Percentiles rank a stretch among this genome's conserved stretches.
Conservation (phyloP, 1,140 invertebrate genomes). For the Drosophila micromelanica region DNA sequence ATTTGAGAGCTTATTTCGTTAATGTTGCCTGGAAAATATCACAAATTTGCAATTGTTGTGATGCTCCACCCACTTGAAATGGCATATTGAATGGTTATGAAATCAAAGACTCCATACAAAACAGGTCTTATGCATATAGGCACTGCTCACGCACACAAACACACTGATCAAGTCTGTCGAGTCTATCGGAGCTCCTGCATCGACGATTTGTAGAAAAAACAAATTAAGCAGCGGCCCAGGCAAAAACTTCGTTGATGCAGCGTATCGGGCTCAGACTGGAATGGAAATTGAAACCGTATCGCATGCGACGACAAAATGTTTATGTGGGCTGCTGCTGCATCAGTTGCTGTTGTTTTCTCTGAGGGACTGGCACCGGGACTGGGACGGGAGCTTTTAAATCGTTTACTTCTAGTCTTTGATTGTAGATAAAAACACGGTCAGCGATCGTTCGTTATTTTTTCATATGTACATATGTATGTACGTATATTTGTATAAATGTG, state of each 20-base stretch:
- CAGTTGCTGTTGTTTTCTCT: slow-evolving; percentile 7
- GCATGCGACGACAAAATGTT: slow-evolving; percentile 48
- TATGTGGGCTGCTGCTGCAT: slow-evolving; percentile 57
- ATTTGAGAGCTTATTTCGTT: background rate
- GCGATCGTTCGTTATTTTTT: slow-evolving; percentile 28
- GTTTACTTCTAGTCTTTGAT: slow-evolving; percentile 81
- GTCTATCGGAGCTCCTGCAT: slow-evolving; percentile 55
- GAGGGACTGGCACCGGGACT: slow-evolving; percentile 9
- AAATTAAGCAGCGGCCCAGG: slow-evolving; percentile 59
- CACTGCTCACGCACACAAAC: slow-evolving; percentile 8
- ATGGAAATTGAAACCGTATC: slow-evolving; percentile 45
- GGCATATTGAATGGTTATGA: slow-evolving; percentile 14
- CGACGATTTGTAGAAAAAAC: slow-evolving; percentile 72
- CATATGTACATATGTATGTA: background rate
- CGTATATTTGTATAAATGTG: slow-evolving; percentile 2
- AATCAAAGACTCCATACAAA: slow-evolving; percentile 25
- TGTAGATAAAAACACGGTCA: slow-evolving; percentile 54
- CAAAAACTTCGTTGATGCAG: slow-evolving; percentile 24
- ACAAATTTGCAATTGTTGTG: background rate
- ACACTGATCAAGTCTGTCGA: background rate
- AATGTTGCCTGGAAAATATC: background rate
- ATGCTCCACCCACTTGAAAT: slow-evolving; percentile 34
- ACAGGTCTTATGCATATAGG: slow-evolving; percentile 1
- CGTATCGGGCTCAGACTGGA: slow-evolving; percentile 24
- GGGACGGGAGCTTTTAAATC: slow-evolving; percentile 62